Conservation (phyloP, 2,113 vertebrate genomes). For the Callocephalon fimbriatum region DNA sequence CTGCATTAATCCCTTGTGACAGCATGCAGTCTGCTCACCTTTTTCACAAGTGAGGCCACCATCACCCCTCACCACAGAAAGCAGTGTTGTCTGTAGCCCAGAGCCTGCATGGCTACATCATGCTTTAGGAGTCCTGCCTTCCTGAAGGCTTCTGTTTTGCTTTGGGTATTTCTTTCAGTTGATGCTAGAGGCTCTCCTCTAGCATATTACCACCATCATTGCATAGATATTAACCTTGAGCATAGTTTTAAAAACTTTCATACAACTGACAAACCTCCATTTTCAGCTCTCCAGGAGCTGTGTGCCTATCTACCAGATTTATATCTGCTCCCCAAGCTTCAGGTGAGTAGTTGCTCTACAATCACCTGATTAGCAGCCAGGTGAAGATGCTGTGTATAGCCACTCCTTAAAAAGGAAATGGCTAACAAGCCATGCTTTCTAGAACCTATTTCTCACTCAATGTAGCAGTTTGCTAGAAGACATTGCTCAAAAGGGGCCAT, state of each 20-base stretch:
- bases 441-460: background rate
- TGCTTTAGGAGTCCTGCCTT: background rate
- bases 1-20: background rate
- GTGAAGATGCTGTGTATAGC: background rate
- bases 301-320: background rate
- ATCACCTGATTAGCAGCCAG: background rate
- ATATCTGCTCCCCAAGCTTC: background rate
- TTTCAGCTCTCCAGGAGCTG: background rate
- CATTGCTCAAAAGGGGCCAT: background rate
- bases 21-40: background rate
- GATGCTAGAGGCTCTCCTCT: background rate
- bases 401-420: background rate
- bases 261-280: background rate
- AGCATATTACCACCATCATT: background rate
- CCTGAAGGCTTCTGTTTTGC: background rate
- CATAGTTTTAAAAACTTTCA: background rate
- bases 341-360: background rate
- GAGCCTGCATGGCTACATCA: background rate
- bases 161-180: background rate
- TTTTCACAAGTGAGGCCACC: background rate
- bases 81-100: background rate
- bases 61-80: background rate
- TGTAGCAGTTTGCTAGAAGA: background rate
- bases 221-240: background rate
- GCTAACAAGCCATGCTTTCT: background rate